Evolutionary conservation across 2,888 invertebrate species (phyloP).

Genomic region (Orchesella flavescens): DNA sequence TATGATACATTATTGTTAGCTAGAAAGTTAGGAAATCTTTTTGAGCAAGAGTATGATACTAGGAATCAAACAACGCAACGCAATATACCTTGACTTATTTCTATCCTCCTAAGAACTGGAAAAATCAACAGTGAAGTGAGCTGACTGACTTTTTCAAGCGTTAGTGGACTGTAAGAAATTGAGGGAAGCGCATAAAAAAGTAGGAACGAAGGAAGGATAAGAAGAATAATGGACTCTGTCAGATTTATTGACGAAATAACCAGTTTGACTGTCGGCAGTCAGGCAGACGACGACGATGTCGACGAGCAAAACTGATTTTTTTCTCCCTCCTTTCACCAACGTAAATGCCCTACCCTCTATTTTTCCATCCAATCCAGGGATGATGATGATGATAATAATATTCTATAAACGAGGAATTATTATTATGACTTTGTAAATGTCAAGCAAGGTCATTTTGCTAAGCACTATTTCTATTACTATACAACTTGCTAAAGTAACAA

Average conservation of each 20-base stretch:
- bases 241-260: conserved; percentile 47
- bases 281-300: conserved; percentile 38
- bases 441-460: conserved; percentile 28
- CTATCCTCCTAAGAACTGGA: too few species aligned
- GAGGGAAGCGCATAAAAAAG: too few species aligned
- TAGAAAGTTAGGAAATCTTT: too few species aligned
- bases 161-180: conserved; percentile 24
- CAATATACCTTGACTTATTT: too few species aligned
- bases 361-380: too few species aligned
- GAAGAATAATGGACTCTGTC: conserved; percentile 33
- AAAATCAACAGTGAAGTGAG: neutral
- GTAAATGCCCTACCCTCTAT: too few species aligned
- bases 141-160: conserved; percentile 7
- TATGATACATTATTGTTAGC: neutral
- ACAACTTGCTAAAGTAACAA: neutral
- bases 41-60: too few species aligned
- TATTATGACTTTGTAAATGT: conserved; percentile 40
- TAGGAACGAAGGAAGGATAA: too few species aligned
- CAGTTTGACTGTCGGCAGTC: conserved; percentile 42
- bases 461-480: conserved; percentile 18
- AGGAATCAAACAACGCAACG: too few species aligned
- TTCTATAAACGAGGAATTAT: conserved; percentile 32
- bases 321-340: conserved; percentile 3
- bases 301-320: conserved; percentile 15
- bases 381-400: too few species aligned